These are phyloP conservation scores for Phylloscopus whistleri DNA, from an alignment of 2,113 vertebrate genomes.

Conservation along the genomic window DNA sequence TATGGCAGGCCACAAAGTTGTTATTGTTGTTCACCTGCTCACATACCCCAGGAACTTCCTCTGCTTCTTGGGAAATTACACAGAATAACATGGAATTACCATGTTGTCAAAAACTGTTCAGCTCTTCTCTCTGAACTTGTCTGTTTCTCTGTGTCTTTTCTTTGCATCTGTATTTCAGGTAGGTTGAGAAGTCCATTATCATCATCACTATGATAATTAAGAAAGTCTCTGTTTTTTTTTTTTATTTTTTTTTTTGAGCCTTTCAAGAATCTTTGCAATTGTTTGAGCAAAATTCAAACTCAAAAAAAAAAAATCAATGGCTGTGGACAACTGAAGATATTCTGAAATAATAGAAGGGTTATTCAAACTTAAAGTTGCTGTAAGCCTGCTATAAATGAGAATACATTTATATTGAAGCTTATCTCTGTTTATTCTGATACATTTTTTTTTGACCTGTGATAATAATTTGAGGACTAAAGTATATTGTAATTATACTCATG, in stretches of 20 bases:
- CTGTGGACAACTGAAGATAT: background rate
- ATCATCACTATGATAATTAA: background rate
- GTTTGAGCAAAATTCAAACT: background rate
- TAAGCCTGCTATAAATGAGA: background rate
- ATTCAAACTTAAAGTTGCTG: background rate
- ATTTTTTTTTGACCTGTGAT: background rate
- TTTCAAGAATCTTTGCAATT: background rate
- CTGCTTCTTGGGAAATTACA: background rate
- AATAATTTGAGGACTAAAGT: background rate
- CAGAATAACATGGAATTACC: background rate
- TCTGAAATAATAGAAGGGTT: background rate
- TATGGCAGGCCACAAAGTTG: background rate
- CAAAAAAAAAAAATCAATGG: background rate
- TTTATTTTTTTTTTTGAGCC: background rate
- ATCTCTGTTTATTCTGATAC: background rate
- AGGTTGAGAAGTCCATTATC: background rate
- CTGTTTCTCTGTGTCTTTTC: background rate
- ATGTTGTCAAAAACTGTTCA: background rate
- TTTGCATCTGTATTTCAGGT: background rate
- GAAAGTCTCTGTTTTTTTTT: background rate
- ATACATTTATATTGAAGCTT: background rate
- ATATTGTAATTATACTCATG: background rate
- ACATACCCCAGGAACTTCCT: background rate
- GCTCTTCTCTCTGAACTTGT: background rate
- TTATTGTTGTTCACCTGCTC: background rate